Evolutionary conservation across 2,888 invertebrate genomes (phyloP), one percentile per base, ranked within the genome.

Genomic region (Parapristionchus giblindavisi): DNA sequence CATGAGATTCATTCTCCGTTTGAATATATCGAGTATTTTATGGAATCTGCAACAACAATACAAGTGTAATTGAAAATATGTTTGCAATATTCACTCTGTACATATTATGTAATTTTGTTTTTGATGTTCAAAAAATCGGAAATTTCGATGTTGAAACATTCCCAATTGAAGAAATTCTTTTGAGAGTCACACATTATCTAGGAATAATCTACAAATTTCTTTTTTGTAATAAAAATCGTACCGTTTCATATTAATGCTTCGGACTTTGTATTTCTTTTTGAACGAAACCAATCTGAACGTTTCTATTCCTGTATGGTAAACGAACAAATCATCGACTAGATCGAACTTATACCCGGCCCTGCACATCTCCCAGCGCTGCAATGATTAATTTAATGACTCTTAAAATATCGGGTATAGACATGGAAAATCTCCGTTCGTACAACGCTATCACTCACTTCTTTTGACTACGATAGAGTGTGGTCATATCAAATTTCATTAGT

Each of bases 361-460:
- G 32, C 80, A 80, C 77, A 80, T 80, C 63, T 80, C 80, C 80
- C 80, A 80, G 29, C 80, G 70, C 80, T 80, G 40, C 61, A 79
- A 58, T 43, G 11, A 43, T 8, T 43, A 17, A 43, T 43, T 17
- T 43, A 43, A 43, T 43, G 17, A n/a, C n/a, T n/a, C n/a, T n/a
- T n/a, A n/a, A n/a, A n/a, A 14, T 17, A 43, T 17, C 17, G 11
- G 17, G 8, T 14, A 43, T 17, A 14, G 8, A 14, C 43, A 43
- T 17, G 43, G 17, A 43, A 43, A 32, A 21, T 21, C 14, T 36
- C 8, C 17, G n/a, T 68, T 32, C 29, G 32, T 40, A 14, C 21
- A 3, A 36, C 8, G 3, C 73, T 3, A 27, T n/a, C n/a, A n/a
- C n/a, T n/a, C n/a, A n/a, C n/a, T n/a, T 43, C 43, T 14, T 8